phyloP scores from a whole-genome alignment of 2,797 vertebrate species.

The Sylvilagus floridanus region DNA sequence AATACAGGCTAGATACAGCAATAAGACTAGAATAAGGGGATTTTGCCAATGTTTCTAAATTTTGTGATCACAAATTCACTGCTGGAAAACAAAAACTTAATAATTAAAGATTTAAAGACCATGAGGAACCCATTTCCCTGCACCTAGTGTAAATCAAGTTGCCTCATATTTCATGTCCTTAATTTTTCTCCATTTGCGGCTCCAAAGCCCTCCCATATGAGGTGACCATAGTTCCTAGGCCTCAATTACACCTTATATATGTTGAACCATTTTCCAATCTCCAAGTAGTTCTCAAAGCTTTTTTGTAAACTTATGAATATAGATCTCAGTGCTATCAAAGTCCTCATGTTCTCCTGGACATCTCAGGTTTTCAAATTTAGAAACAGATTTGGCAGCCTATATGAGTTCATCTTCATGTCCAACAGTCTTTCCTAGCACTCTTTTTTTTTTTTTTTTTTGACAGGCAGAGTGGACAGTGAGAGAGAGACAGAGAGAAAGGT shows the following conservation, averaged over 20 bases:
- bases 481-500: too few species aligned
- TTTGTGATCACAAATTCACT: background rate
- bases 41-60: background rate
- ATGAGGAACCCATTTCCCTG: background rate
- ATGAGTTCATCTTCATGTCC: background rate
- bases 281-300: background rate
- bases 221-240: accelerated
- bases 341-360: background rate
- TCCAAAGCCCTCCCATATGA: background rate
- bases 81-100: background rate
- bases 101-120: background rate
- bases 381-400: background rate
- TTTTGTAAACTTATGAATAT: background rate
- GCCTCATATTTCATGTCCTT: background rate
- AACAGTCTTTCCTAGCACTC: too few species aligned
- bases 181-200: background rate
- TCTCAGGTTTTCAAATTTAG: background rate
- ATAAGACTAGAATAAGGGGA: background rate
- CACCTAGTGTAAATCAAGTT: background rate
- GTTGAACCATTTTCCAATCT: background rate
- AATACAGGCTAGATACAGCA: background rate
- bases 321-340: background rate
- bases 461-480: too few species aligned
- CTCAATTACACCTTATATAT: background rate
- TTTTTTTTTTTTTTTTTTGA: too few species aligned